Evolutionary conservation across 23 tunicate genomes (phyloP), one percentile per base, ranked within the genome.

Genomic region (Diplosoma virens): DNA sequence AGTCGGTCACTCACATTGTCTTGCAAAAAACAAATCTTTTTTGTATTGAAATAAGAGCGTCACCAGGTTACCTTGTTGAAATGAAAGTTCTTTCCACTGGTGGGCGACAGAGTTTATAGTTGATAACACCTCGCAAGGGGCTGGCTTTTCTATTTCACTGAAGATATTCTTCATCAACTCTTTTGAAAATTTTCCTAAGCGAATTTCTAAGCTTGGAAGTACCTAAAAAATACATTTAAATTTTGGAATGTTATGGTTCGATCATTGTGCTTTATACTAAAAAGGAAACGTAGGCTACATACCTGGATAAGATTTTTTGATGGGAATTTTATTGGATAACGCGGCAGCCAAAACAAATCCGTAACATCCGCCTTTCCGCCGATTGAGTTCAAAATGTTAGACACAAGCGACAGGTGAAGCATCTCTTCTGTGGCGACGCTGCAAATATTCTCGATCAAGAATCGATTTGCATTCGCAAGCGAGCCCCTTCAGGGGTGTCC

Each of bases 101-200:
- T 30, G 61, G 3, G 90, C 83, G 32, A 84, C 78, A 21, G 61
- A 22, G 29, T 64, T 35, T 33, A 84, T 5, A 11, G 68, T 31
- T 25, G 56, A 11, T 2, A 77, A 53, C 30, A 83, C 46, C 30
- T 75, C 47, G 6, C 17, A 26, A 0, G 78, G 30, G 0, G 77
- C 82, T 4, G 87, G 95, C 30, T 76, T 67, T 45, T 87, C 95
- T 28, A 87, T 76, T 68, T 68, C 82, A 18, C 69, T 75, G 37
- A 87, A 87, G 20, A 87, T 68, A 28, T 87, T 78, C 32, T 76
- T 81, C 27, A 50, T 66, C 21, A 76, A 14, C 11, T 71, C 55
- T 16, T 24, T 45, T 9, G 95, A 87, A 41, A 75, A 61, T 26
- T 58, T 55, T 31, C 34, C 73, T 6, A 81, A 34, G 16, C 30